phyloP scores from a whole-genome alignment of 2,797 vertebrate genomes.

The Octomys mimax region DNA sequence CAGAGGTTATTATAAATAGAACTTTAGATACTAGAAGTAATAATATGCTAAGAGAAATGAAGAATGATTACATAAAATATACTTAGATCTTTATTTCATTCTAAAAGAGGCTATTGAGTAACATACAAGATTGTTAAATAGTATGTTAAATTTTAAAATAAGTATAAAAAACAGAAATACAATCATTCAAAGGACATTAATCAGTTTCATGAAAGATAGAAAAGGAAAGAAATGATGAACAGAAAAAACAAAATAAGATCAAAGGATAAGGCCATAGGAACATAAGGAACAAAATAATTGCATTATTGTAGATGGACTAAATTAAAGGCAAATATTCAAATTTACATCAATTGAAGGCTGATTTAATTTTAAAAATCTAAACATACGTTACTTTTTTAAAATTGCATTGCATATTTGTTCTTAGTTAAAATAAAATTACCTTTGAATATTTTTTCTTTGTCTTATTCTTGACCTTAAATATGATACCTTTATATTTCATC shows the following conservation, averaged over 20 bases:
- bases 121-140: background rate
- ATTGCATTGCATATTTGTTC: slow-evolving; percentile 25
- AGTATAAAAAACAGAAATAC: slow-evolving; percentile 35
- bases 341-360: background rate
- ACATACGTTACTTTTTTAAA: background rate
- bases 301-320: slow-evolving; percentile 19
- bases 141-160: slow-evolving; percentile 53
- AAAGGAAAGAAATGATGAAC: background rate
- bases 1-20: background rate
- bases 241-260: slow-evolving; percentile 42
- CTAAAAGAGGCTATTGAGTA: slow-evolving; percentile 44
- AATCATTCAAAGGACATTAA: slow-evolving; percentile 11
- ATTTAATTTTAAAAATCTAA: slow-evolving; percentile 57
- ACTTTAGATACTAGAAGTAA: background rate
- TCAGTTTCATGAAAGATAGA: background rate
- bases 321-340: slow-evolving; percentile 39
- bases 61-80: background rate
- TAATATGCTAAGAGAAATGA: background rate
- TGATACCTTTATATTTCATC: background rate
- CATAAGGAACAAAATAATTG: background rate
- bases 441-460: slow-evolving; percentile 26
- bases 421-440: slow-evolving; percentile 23
- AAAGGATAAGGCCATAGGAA: slow-evolving; percentile 53
- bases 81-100: background rate
- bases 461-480: slow-evolving; percentile 33